These are phyloP conservation scores for Heliconius eleuchia DNA, from an alignment of 1,140 invertebrate genomes.

Conservation along the genomic window DNA sequence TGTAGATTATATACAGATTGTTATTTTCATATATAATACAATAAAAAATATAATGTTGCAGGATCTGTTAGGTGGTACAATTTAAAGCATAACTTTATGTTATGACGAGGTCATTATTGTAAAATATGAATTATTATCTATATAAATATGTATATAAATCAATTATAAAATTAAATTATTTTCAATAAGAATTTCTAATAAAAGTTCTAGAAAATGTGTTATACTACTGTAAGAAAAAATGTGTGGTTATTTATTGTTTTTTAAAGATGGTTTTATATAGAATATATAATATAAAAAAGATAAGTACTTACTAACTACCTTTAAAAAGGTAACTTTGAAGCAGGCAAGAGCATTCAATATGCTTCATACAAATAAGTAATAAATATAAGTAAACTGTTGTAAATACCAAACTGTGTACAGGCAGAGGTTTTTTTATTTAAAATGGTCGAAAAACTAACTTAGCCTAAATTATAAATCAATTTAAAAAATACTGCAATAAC, in stretches of 20 bases:
- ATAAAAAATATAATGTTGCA: slow-evolving; percentile 1
- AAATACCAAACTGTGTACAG: slow-evolving; percentile 41
- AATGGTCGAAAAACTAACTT: slow-evolving; percentile 40
- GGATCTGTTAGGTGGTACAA: slow-evolving; percentile 50
- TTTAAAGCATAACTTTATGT: slow-evolving; percentile 51
- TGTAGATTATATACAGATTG: too few species aligned
- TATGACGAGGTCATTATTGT: neutral
- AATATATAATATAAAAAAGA: slow-evolving; percentile 38
- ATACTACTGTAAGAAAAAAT: neutral
- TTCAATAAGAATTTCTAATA: neutral
- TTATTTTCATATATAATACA: too few species aligned
- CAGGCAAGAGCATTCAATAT: slow-evolving; percentile 63
- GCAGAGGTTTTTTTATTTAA: slow-evolving; percentile 55
- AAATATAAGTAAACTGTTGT: slow-evolving; percentile 47
- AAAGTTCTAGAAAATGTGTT: neutral
- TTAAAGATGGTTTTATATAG: slow-evolving; percentile 1
- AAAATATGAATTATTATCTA: neutral
- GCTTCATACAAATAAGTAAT: slow-evolving; percentile 36
- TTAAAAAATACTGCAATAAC: slow-evolving; percentile 48
- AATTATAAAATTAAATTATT: neutral
- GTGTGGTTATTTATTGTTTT: neutral
- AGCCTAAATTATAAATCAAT: neutral
- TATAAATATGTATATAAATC: too few species aligned
- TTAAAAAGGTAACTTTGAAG: slow-evolving; percentile 58
- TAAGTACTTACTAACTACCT: slow-evolving; percentile 56